Conservation (phyloP, 2,797 vertebrate species). For the Podargus strigoides region DNA sequence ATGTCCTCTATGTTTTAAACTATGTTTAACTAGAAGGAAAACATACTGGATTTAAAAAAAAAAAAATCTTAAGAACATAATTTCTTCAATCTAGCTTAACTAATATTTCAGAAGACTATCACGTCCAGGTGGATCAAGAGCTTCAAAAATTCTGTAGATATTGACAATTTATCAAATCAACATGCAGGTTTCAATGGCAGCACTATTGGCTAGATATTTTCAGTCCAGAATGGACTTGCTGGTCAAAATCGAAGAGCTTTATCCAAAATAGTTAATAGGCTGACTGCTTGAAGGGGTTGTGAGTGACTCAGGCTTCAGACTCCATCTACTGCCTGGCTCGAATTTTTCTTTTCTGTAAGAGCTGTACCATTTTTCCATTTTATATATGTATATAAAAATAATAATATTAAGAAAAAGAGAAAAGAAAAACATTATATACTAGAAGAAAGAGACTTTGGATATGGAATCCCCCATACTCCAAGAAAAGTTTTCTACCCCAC, state of each 20-base stretch:
- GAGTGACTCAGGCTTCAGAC: not conserved
- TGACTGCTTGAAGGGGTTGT: not conserved
- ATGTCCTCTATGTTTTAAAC: not conserved
- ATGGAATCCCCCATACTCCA: not conserved
- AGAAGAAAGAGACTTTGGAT: not conserved
- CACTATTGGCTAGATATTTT: not conserved
- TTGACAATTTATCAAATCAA: not conserved
- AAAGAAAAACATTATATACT: not conserved
- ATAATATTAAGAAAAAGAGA: not conserved
- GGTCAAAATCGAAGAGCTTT: not conserved
- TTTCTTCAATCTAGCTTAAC: not conserved
- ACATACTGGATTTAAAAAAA: not conserved
- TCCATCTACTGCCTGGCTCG: not conserved
- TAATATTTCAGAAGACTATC: not conserved
- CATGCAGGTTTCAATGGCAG: not conserved
- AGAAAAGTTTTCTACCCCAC: not conserved
- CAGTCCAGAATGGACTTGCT: not conserved
- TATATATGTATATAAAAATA: not conserved
- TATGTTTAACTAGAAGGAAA: not conserved
- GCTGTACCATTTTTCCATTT: not conserved
- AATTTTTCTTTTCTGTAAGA: not conserved
- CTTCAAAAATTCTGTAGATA: not conserved
- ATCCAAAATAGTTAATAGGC: not conserved
- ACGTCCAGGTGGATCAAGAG: not conserved
- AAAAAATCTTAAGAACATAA: not conserved